Percentiles rank a stretch among this genome's conserved stretches.
Conservation (phyloP, 2,113 vertebrate genomes). For the Struthidea cinerea region DNA sequence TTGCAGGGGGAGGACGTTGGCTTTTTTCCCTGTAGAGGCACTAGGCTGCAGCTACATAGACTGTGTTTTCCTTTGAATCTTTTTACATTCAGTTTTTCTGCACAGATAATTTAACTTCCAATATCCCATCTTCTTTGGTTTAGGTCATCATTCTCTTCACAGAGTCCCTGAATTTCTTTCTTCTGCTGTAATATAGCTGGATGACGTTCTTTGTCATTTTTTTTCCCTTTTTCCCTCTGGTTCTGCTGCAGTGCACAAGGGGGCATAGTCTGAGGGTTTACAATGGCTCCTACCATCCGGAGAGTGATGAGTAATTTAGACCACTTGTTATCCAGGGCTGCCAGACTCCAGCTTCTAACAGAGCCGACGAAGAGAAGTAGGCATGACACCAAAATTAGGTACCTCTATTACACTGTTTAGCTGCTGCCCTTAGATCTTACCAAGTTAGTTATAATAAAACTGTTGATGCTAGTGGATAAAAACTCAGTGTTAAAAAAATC, state of each 20-base stretch:
- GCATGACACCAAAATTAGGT: constrained; percentile 31
- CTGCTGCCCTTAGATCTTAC: constrained; percentile 10
- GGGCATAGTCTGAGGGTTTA: constrained; percentile 39
- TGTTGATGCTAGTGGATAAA: constrained; percentile 5
- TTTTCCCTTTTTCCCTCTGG: not conserved
- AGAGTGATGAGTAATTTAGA: constrained; percentile 55
- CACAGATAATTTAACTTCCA: constrained; percentile 45
- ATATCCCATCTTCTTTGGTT: constrained; percentile 25
- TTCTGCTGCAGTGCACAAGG: constrained; percentile 16
- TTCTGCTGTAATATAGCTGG: constrained; percentile 20
- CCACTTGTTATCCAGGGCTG: constrained; percentile 52
- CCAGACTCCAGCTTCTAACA: constrained; percentile 17
- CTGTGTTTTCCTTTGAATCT: constrained; percentile 10
- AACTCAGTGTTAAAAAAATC: not conserved
- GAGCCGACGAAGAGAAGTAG: not conserved
- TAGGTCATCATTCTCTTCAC: constrained; percentile 32
- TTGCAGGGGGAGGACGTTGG: fast-evolving
- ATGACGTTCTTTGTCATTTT: constrained; percentile 25
- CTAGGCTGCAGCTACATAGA: not conserved
- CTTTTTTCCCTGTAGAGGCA: not conserved
- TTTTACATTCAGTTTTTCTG: constrained; percentile 12
- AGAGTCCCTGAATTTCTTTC: constrained; percentile 25
- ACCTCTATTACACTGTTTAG: not conserved
- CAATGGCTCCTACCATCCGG: constrained; percentile 22
- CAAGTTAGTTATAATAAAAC: not conserved